Base-by-base conservation (phyloP, 2,888 invertebrate genomes). In the Cerastoderma edule region DNA sequence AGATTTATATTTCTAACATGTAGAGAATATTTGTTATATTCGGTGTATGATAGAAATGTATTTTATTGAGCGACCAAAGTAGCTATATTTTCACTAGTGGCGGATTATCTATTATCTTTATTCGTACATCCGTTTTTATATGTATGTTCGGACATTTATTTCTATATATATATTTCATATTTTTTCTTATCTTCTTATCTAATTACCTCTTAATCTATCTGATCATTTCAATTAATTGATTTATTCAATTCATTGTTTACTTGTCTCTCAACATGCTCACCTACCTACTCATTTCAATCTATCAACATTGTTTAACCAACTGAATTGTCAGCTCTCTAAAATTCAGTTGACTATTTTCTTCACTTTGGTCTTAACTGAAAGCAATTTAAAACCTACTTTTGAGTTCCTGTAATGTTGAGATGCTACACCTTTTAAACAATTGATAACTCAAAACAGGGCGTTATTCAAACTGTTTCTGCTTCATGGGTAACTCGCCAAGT, bases 131-230 rank as follows among this genome's bases (percentile, higher is more conserved):
- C 16, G 19, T n/a, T 46, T 3, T n/a, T 46, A 46, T 39, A 13
- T 16, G 8, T 13, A 39, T 13, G 39, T 13, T 39, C 39, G 16
- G 39, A 39, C 8, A 39, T 16, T 13, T 53, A 53, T 13, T 10
- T 53, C 53, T 53, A 53, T 13, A 53, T 24, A 53, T 6, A 53
- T 53, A 53, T 27, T 53, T 27, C 24, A 53, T 53, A 13, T 22
- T 48, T 53, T 27, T 53, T 53, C 53, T 5, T 28, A 24, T 53
- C 53, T 27, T 53, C 53, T 27, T 53, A 27, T 13, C 53, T 4
- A 5, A 28, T 53, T 28, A 24, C 5, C 24, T 19, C 4, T 53
- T 24, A n/a, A n/a, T n/a, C 53, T 6, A 53, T 53, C 53, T 53
- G 27, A 3, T 24, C 24, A 13, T 24, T 3, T 53, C 24, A 53